Evolutionary conservation across 2,113 vertebrate genomes (phyloP).

Genomic region (Struthio camelus): DNA sequence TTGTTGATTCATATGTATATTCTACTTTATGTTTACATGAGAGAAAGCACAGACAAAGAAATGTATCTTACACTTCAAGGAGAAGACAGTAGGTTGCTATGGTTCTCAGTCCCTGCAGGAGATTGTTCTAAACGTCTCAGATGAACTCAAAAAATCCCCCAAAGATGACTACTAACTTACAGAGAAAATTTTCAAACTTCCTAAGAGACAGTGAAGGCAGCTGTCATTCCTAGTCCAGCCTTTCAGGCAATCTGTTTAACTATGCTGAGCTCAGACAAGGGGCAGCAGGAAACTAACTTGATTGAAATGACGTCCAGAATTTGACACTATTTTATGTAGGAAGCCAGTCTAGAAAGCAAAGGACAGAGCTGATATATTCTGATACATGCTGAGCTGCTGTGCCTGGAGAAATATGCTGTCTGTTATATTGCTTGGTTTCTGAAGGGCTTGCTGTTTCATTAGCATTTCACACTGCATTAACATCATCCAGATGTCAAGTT

Average conservation of each 20-base stretch:
- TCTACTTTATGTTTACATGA: neutral
- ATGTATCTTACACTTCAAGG: neutral
- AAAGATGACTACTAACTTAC: neutral
- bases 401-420: slow-evolving; percentile 10
- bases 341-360: neutral
- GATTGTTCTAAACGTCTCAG: neutral
- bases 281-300: neutral
- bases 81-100: neutral
- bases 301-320: slow-evolving; percentile 14
- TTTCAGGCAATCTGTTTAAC: neutral
- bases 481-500: slow-evolving; percentile 43
- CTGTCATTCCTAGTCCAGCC: neutral
- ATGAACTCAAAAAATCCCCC: neutral
- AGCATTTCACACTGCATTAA: slow-evolving; percentile 1
- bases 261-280: neutral
- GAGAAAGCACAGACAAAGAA: neutral
- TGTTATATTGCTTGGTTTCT: neutral
- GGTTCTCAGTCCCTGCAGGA: neutral
- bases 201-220: neutral
- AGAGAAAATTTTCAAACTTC: neutral
- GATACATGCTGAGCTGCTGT: neutral
- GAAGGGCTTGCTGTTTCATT: neutral
- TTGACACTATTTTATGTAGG: neutral
- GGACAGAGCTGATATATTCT: neutral
- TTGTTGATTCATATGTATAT: neutral